These are phyloP conservation scores for Leucania comma DNA, from an alignment of 2,888 invertebrate species.

Conservation along the genomic window DNA sequence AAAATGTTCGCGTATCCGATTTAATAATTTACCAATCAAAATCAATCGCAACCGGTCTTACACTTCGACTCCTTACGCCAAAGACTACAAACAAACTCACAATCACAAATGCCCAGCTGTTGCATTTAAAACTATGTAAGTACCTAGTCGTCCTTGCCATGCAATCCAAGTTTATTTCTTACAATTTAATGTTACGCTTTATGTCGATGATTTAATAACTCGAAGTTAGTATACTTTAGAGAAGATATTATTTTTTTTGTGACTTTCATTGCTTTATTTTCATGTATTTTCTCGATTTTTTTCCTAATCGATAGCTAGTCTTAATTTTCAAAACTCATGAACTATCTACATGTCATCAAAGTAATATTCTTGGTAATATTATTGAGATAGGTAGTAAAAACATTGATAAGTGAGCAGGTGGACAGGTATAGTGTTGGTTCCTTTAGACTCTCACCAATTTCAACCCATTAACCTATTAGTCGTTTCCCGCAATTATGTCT, in stretches of 20 bases:
- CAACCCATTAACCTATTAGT: constrained; percentile 42
- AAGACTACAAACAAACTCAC: neutral
- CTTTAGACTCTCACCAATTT: constrained; percentile 9
- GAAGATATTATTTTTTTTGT: neutral
- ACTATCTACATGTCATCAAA: neutral
- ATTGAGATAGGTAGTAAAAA: neutral
- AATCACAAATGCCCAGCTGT: constrained; percentile 12
- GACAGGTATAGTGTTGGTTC: neutral
- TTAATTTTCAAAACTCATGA: neutral
- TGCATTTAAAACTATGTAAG: constrained; percentile 24
- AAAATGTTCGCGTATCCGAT: neutral
- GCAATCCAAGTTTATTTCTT: constrained; percentile 19
- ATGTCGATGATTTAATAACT: constrained; percentile 11
- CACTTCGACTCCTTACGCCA: neutral
- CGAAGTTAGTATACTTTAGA: neutral
- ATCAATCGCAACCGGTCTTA: neutral
- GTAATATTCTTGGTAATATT: neutral
- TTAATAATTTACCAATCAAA: neutral
- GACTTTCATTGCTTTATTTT: neutral
- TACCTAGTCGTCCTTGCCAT: constrained; percentile 37
- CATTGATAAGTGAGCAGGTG: too few relatives aligned
- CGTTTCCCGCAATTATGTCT: constrained; percentile 48
- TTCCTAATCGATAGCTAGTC: neutral
- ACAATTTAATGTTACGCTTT: constrained; percentile 1
- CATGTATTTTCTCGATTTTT: neutral